These are phyloP conservation scores for Callyntrura sp. DNA, from an alignment of 2,888 invertebrate genomes.

Conservation along the genomic window DNA sequence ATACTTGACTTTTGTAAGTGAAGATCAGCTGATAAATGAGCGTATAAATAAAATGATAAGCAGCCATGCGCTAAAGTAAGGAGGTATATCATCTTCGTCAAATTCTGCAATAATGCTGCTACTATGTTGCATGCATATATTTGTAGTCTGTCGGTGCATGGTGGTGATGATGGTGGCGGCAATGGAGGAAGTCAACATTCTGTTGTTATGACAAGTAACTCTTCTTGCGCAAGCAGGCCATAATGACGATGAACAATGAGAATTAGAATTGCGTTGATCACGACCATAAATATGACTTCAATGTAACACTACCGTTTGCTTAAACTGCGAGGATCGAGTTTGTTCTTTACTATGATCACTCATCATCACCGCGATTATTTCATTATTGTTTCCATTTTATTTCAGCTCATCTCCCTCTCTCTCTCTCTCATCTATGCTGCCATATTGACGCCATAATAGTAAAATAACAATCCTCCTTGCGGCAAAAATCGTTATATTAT, in stretches of 20 bases:
- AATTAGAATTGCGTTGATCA: constrained; percentile 1
- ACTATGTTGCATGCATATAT: too few relatives aligned
- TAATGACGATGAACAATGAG: constrained; percentile 45
- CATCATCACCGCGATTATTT: constrained; percentile 13
- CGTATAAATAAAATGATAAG: neutral
- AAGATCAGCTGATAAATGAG: constrained; percentile 4
- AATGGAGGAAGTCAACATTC: too few relatives aligned
- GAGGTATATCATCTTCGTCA: too few relatives aligned
- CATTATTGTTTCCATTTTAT: neutral
- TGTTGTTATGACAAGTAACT: too few relatives aligned
- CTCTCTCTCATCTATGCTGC: neutral
- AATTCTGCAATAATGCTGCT: too few relatives aligned
- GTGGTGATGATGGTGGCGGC: too few relatives aligned
- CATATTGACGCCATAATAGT: neutral
- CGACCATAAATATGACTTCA: constrained; percentile 45
- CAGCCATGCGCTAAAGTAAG: neutral
- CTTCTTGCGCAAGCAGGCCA: neutral
- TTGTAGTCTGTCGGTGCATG: too few relatives aligned
- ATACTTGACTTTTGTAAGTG: neutral
- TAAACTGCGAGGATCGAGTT: neutral
- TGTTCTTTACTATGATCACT: neutral
- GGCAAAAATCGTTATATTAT: too few relatives aligned
- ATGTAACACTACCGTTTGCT: constrained; percentile 35
- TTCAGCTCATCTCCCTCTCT: neutral
- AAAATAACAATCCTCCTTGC: neutral